Evolutionary conservation across 2,113 vertebrate genomes (phyloP).

Genomic region (Miniopterus natalensis): DNA sequence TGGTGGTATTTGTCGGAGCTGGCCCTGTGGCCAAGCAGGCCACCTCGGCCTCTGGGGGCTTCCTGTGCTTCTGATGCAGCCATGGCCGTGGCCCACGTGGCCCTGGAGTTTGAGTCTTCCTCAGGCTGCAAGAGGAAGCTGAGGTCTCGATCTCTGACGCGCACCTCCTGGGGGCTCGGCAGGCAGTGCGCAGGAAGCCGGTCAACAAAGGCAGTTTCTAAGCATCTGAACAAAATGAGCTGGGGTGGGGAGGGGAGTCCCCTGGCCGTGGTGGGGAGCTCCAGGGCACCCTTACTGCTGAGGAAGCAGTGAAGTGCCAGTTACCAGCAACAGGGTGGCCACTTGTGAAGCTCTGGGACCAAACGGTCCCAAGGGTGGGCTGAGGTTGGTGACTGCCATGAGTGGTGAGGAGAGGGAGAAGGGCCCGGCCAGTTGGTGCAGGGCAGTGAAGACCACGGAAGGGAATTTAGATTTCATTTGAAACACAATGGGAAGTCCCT

Average conservation of each 20-base stretch:
- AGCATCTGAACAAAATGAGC: background rate
- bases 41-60: background rate
- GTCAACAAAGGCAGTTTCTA: rapidly evolving
- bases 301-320: background rate
- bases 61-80: background rate
- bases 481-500: background rate
- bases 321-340: background rate
- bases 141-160: background rate
- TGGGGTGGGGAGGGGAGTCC: too few relatives aligned
- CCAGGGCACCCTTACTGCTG: background rate
- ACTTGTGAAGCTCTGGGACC: too few relatives aligned
- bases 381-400: background rate
- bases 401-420: background rate
- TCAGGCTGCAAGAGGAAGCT: background rate
- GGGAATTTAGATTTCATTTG: background rate
- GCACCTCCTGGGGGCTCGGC: background rate
- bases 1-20: background rate
- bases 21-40: background rate
- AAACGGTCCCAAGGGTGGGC: background rate
- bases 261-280: background rate
- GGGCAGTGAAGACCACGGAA: too few relatives aligned
- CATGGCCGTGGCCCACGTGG: background rate
- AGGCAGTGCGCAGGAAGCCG: background rate
- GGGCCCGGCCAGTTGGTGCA: background rate
- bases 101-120: too few relatives aligned